Evolutionary conservation across 1,140 invertebrate genomes (phyloP), one percentile per base, ranked within the genome.

Genomic region (Brachionus rubens): DNA sequence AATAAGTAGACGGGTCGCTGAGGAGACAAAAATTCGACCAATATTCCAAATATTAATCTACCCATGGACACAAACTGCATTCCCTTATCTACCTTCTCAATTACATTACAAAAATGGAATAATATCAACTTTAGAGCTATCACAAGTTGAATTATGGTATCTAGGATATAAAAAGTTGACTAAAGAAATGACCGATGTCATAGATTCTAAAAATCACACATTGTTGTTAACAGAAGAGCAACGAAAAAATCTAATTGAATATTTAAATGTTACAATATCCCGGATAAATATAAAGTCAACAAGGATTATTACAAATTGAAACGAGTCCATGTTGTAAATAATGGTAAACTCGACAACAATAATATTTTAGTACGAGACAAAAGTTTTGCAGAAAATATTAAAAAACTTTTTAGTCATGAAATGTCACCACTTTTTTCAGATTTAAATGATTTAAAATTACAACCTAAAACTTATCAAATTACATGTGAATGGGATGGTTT

Each of bases 381-480:
- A 21, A 16, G 1, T 16, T 72, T 72, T 50, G 48, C 46, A 28
- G 7, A 54, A 10, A 50, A 33, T 21, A 14, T 72, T 14, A 50
- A 50, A 72, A 47, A 10, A 26, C 36, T 72, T 0, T 72, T 72
- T 28, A 33, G n/a, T 16, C n/a, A 48, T 9, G 28, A 48, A 33
- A 33, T 72, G 16, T 72, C 68, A 6, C 68, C 68, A 12, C 10
- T 16, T 33, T 28, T 72, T 10, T 43, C 43, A 6, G 21, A 9
- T 72, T n/a, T 50, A 28, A 33, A 72, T 40, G 10, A 48, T n/a
- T 16, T 72, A 26, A 72, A 40, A 19, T 21, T 6, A 48, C 68
- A 50, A 19, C 68, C 68, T 26, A 33, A 48, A 48, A 72, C 68
- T 10, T 72, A 72, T 12, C 19, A 50, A 30, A 72, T 72, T 16